Evolutionary conservation across 2,797 vertebrate species (phyloP).

Genomic region (Semotilus atromaculatus): DNA sequence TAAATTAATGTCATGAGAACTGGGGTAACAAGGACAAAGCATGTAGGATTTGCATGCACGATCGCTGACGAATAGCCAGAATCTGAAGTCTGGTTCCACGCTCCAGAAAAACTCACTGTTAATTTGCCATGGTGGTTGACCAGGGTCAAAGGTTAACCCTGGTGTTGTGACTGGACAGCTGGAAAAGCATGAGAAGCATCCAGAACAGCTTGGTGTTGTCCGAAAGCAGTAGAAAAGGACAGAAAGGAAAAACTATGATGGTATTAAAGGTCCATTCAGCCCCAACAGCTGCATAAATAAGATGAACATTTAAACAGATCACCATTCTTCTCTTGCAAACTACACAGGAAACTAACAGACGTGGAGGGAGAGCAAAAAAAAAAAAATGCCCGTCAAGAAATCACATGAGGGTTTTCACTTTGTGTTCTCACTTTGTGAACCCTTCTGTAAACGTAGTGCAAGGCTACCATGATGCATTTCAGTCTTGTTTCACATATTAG

Average conservation of each 20-base stretch:
- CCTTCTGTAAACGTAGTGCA: background rate
- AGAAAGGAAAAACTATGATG: conserved; percentile 53
- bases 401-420: conserved; percentile 13
- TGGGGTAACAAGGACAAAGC: conserved; percentile 4
- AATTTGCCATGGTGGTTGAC: conserved; percentile 36
- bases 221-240: conserved; percentile 52
- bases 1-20: conserved; percentile 20
- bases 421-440: background rate
- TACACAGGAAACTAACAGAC: conserved; percentile 71
- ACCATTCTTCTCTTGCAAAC: conserved; percentile 72
- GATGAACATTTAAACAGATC: conserved; percentile 74
- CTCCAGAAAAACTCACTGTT: conserved; percentile 24
- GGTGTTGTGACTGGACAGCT: conserved; percentile 73
- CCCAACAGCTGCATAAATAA: conserved; percentile 82
- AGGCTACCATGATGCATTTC: conserved; percentile 7
- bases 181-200: conserved; percentile 57
- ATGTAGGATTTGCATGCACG: background rate
- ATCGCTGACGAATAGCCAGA: background rate
- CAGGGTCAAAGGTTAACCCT: conserved; percentile 56
- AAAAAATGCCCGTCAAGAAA: conserved; percentile 63
- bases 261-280: conserved; percentile 76
- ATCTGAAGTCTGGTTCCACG: conserved; percentile 23
- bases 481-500: background rate
- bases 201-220: conserved; percentile 50
- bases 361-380: conserved; percentile 73